Base-by-base conservation (phyloP, 2,888 invertebrate species). In the Theodoxus fluviatilis region DNA sequence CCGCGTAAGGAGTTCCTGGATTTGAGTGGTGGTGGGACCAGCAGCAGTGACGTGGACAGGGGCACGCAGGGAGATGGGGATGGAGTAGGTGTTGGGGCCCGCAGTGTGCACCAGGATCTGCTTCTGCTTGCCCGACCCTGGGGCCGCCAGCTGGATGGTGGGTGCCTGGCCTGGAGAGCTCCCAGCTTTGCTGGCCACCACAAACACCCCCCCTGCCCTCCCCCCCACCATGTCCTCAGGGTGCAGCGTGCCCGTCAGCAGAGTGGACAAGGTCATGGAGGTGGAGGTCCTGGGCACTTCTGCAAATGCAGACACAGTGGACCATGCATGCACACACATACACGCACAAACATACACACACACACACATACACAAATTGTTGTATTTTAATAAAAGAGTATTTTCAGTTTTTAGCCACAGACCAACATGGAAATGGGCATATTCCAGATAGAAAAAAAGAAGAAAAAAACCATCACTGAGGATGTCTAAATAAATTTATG, bases 1-100 rank as follows among this genome's bases (percentile, higher is more conserved):
- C 33, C 75, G 73, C 0, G 80, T 76, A 15, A 82, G 69, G 2
- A 83, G 83, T 80, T 87, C 78, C 78, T 87, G 81, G 70, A 84
- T 78, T 76, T 88, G 75, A 72, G 82, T 71, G 75, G 86, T 70
- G 74, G 74, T 71, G 9, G 80, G 71, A 0, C 79, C 71, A 12
- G 78, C 75, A 22, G 80, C 73, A 1, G 81, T 80, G 25, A 80
- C 72, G 52, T 81, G 79, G 9, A 81, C 78, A 7, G 77, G 38
- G 9, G 81, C 77, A n/a, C 69, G 65, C 72, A 69, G 43, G 61
- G 67, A 67, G 64, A 74, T 59, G 57, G 71, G 66, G 47, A 71
- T 68, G 49, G 67, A 38, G 49, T 68, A 64, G 18, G 67, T 66
- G 12, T 55, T 67, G 18, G 69, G 69, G 28, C 64, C 69, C 1